phyloP scores from a whole-genome alignment of 2,113 vertebrate species.

The Mobula hypostoma region DNA sequence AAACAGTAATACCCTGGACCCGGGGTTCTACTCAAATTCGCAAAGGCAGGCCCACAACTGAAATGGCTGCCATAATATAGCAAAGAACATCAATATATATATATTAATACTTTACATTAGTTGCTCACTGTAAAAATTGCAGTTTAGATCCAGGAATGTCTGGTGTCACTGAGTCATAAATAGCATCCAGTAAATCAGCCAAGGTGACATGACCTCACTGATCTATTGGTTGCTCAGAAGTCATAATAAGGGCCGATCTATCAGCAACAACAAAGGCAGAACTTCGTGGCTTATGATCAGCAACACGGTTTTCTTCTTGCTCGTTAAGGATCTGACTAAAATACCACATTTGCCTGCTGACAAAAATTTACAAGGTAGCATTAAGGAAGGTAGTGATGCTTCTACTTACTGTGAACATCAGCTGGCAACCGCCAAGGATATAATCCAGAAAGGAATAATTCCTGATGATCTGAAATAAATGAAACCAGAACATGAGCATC shows the following conservation, averaged over 20 bases:
- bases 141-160: background rate
- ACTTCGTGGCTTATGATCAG: background rate
- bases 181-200: background rate
- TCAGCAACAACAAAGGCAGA: background rate
- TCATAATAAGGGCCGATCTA: background rate
- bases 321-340: background rate
- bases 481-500: background rate
- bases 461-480: conserved; percentile 70
- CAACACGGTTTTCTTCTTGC: too few species aligned
- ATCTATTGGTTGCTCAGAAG: background rate
- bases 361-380: background rate
- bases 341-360: background rate
- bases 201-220: background rate
- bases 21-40: too few species aligned
- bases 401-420: conserved; percentile 91
- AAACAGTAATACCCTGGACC: too few species aligned
- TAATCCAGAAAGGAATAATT: conserved; percentile 97
- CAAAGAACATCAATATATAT: too few species aligned
- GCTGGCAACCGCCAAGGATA: conserved; percentile 92
- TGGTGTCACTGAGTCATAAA: background rate
- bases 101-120: background rate
- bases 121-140: background rate
- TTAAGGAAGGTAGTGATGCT: background rate
- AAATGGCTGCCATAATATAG: too few species aligned
- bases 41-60: too few species aligned